Evolutionary conservation across 2,797 vertebrate genomes (phyloP).

Genomic region (Melopsittacus undulatus): DNA sequence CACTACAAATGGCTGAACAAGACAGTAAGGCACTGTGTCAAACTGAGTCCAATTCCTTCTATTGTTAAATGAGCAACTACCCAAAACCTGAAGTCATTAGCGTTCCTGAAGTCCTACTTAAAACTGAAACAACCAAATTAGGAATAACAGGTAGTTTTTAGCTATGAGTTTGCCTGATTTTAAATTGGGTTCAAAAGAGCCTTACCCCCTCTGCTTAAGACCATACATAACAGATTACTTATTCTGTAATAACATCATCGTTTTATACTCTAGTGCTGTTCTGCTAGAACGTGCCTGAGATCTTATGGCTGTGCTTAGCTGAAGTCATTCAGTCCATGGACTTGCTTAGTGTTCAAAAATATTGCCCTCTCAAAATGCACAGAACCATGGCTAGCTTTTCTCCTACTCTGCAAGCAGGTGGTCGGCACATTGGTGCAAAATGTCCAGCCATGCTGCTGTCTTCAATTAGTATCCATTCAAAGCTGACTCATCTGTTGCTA

Average conservation of each 20-base stretch:
- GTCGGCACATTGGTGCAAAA: conserved; percentile 58
- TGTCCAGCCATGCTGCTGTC: conserved; percentile 25
- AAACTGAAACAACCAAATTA: not conserved
- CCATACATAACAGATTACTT: conserved; percentile 7
- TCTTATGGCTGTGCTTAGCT: not conserved
- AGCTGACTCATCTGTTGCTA: conserved; percentile 19
- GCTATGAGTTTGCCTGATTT: conserved; percentile 12
- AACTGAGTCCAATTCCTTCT: not conserved
- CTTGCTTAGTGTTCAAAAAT: conserved; percentile 14
- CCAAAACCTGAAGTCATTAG: not conserved
- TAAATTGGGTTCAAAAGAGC: conserved; percentile 32
- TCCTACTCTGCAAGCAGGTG: conserved; percentile 48
- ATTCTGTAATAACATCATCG: not conserved
- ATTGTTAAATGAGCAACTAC: not conserved
- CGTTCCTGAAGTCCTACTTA: not conserved
- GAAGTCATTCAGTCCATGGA: conserved; percentile 24
- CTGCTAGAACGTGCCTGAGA: conserved; percentile 24
- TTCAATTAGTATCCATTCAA: conserved; percentile 46
- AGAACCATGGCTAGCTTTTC: not conserved
- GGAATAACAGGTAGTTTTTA: conserved; percentile 14
- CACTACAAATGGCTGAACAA: conserved; percentile 28
- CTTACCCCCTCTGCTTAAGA: conserved; percentile 33
- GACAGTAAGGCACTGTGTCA: not conserved
- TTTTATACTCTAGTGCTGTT: conserved; percentile 21
- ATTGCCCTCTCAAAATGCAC: not conserved